Percentiles rank a stretch among this genome's conserved stretches.
Conservation (phyloP, 2,888 invertebrate genomes). For the Aphidoletes aphidimyza region DNA sequence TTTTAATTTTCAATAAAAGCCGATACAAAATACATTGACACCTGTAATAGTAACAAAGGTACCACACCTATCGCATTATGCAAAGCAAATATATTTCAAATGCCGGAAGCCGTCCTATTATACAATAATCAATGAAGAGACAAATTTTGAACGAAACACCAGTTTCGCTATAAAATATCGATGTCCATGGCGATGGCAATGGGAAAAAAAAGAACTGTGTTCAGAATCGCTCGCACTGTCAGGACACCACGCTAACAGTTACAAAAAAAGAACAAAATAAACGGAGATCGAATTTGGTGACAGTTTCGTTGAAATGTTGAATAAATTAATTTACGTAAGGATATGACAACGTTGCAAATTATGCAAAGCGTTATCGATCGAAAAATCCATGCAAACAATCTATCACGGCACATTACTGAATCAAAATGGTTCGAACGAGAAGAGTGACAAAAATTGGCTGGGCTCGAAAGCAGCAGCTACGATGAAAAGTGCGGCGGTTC, state of each 20-base stretch:
- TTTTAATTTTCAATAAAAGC: slow-evolving; percentile 23
- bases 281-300: slow-evolving; percentile 4
- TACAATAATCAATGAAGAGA: too few relatives aligned
- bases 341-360: not conserved
- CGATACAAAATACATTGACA: not conserved
- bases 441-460: not conserved
- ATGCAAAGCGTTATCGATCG: not conserved
- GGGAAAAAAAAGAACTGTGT: too few relatives aligned
- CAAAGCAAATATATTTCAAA: not conserved
- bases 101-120: not conserved
- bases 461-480: not conserved
- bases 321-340: not conserved
- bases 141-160: too few relatives aligned
- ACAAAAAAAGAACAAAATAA: too few relatives aligned
- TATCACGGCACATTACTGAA: not conserved
- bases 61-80: slow-evolving; percentile 6
- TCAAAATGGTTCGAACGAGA: not conserved
- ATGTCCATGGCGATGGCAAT: too few relatives aligned
- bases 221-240: too few relatives aligned
- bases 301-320: not conserved
- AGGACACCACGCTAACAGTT: not conserved
- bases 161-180: too few relatives aligned
- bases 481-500: too few relatives aligned
- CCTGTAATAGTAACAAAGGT: not conserved
- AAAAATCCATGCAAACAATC: slow-evolving; percentile 1